Conservation (phyloP, 35 echinoderm and acorn worm species). For the Ophiothrix spiculata region DNA sequence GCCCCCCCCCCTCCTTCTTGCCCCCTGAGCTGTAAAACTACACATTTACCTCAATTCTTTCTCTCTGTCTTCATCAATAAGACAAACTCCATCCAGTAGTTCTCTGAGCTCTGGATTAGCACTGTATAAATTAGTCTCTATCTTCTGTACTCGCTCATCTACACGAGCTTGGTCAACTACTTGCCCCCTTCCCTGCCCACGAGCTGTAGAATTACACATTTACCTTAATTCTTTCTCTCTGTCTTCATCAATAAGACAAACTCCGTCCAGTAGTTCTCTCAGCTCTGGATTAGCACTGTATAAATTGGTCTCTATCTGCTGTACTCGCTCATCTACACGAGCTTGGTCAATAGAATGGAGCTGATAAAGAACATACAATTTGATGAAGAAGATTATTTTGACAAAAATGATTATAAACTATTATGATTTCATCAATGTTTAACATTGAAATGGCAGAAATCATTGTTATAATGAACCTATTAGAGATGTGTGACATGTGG, state of each 20-base stretch:
- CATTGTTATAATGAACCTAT: no score
- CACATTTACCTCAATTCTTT: conserved; percentile 83
- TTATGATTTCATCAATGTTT: no score
- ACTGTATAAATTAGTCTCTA: conserved; percentile 53
- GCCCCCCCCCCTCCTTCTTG: not conserved
- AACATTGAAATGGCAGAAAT: no score
- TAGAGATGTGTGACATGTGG: no score
- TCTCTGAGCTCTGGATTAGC: conserved; percentile 64
- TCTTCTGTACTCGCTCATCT: conserved; percentile 57
- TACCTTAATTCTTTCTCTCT: conserved; percentile 75
- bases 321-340: conserved; percentile 53
- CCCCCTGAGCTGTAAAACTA: no score
- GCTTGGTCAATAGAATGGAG: conserved; percentile 28
- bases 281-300: conserved; percentile 67
- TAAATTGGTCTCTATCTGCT: conserved; percentile 48
- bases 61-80: conserved; percentile 53
- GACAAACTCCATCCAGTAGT: conserved; percentile 25
- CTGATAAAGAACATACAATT: conserved; percentile 4
- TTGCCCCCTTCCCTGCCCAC: no score
- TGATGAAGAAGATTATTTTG: no score
- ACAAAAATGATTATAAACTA: no score
- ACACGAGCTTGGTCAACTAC: conserved; percentile 34
- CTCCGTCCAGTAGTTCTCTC: conserved; percentile 37
- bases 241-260: conserved; percentile 44
- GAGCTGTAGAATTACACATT: no score